phyloP scores from a whole-genome alignment of 2,113 vertebrate species.

The Bufo gargarizans region DNA sequence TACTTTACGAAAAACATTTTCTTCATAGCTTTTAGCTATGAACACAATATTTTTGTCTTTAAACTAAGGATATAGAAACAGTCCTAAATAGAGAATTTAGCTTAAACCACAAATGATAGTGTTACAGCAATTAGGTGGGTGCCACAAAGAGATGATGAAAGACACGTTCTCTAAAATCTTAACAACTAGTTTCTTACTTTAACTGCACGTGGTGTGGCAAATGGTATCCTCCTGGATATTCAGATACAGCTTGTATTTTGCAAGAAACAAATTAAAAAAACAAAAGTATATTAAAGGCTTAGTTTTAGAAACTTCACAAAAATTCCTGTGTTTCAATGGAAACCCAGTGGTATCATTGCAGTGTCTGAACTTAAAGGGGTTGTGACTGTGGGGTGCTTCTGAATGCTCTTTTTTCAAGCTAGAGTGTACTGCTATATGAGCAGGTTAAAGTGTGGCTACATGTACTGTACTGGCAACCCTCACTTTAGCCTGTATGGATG shows the following conservation, averaged over 20 bases:
- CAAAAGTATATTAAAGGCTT: background rate
- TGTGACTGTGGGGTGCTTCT: too few species aligned
- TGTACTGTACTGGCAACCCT: too few species aligned
- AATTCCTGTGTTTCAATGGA: too few species aligned
- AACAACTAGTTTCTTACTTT: slow-evolving; percentile 56
- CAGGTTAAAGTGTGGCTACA: too few species aligned
- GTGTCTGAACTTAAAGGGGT: too few species aligned
- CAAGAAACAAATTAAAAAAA: background rate
- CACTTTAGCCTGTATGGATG: too few species aligned
- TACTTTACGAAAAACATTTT: background rate
- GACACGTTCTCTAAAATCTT: slow-evolving; percentile 43
- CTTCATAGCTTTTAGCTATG: background rate
- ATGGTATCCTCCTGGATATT: background rate
- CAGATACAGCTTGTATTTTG: slow-evolving; percentile 10
- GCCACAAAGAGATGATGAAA: slow-evolving; percentile 39
- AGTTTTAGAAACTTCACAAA: background rate
- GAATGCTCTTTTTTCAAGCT: too few species aligned
- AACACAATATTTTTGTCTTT: background rate
- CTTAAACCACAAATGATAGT: slow-evolving; percentile 38
- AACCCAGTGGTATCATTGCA: too few species aligned
- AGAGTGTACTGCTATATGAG: too few species aligned
- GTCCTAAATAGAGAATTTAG: slow-evolving; percentile 17
- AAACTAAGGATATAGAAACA: slow-evolving; percentile 9
- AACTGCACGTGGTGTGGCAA: slow-evolving; percentile 36
- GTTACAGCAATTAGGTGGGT: slow-evolving; percentile 34